phyloP scores from a whole-genome alignment of 2,113 vertebrate genomes.

The Lamprotornis superbus region DNA sequence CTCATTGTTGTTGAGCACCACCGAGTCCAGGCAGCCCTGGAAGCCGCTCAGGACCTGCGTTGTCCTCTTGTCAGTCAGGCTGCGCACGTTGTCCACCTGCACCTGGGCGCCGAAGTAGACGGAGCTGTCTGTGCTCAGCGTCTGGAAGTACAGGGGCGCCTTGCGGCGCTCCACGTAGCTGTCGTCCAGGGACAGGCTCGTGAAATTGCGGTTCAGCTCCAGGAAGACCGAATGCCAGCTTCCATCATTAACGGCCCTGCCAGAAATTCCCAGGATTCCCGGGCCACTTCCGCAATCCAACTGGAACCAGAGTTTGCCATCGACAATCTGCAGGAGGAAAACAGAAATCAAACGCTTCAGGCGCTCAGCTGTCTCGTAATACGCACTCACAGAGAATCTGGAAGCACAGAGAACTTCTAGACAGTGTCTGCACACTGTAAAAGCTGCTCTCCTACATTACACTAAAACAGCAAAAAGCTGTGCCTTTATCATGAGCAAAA shows the following conservation, averaged over 20 bases:
- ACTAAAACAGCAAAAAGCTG: neutral
- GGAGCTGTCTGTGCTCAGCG: conserved; percentile 78
- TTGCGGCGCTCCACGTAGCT: conserved; percentile 90
- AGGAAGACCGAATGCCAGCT: conserved; percentile 93
- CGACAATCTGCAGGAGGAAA: conserved; percentile 81
- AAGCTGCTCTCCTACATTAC: neutral
- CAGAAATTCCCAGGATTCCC: conserved; percentile 88
- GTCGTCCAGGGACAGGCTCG: conserved; percentile 90
- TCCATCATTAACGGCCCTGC: conserved; percentile 88
- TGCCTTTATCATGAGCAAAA: neutral
- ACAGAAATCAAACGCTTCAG: neutral
- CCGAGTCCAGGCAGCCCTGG: conserved; percentile 95
- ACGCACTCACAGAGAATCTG: accelerated
- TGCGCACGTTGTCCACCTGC: conserved; percentile 81
- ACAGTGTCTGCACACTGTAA: neutral
- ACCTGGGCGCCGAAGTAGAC: conserved; percentile 95
- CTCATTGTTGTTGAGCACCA: conserved; percentile 88
- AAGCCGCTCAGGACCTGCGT: conserved; percentile 85
- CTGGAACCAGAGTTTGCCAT: conserved; percentile 94
- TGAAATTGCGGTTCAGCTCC: conserved; percentile 92
- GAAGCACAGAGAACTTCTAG: neutral
- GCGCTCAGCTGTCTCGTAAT: neutral
- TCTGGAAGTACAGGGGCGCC: conserved; percentile 80
- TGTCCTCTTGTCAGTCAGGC: conserved; percentile 82
- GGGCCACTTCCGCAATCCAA: conserved; percentile 84